phyloP scores from a whole-genome alignment of 2,888 invertebrate species.

The Tryphoninae sp. region DNA sequence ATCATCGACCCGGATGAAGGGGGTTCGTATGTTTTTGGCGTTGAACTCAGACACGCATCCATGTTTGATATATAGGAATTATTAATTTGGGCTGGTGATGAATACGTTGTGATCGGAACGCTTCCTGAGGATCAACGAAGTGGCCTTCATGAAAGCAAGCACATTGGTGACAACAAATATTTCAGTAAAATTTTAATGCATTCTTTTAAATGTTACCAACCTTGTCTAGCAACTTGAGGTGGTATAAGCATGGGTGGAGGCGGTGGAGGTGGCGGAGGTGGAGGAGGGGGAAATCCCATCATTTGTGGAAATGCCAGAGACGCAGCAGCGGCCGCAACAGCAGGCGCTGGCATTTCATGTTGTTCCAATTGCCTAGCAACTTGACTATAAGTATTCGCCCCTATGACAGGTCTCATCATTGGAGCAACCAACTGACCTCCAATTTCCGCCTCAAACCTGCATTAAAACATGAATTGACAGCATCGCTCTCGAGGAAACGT shows the following conservation, averaged over 20 bases:
- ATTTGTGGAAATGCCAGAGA: slow-evolving; percentile 81
- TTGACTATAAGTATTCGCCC: slow-evolving; percentile 87
- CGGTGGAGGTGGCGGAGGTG: slow-evolving; percentile 86
- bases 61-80: slow-evolving; percentile 78
- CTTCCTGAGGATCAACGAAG: slow-evolving; percentile 68
- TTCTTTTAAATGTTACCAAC: slow-evolving; percentile 66
- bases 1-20: slow-evolving; percentile 75
- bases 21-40: slow-evolving; percentile 81
- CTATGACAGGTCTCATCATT: slow-evolving; percentile 86
- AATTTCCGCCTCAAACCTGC: slow-evolving; percentile 95
- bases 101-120: slow-evolving; percentile 79
- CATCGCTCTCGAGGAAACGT: too few relatives aligned
- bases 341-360: slow-evolving; percentile 82
- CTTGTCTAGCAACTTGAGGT: slow-evolving; percentile 84
- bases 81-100: slow-evolving; percentile 79
- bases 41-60: slow-evolving; percentile 78
- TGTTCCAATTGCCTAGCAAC: slow-evolving; percentile 86
- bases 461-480: slow-evolving; percentile 64
- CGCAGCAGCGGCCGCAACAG: slow-evolving; percentile 77
- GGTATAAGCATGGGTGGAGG: slow-evolving; percentile 87
- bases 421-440: slow-evolving; percentile 85
- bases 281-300: slow-evolving; percentile 85
- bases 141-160: slow-evolving; percentile 56
- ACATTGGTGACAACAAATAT: slow-evolving; percentile 18
- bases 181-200: slow-evolving; percentile 31